phyloP scores from a whole-genome alignment of 2,797 vertebrate species.

The Tapirus indicus region DNA sequence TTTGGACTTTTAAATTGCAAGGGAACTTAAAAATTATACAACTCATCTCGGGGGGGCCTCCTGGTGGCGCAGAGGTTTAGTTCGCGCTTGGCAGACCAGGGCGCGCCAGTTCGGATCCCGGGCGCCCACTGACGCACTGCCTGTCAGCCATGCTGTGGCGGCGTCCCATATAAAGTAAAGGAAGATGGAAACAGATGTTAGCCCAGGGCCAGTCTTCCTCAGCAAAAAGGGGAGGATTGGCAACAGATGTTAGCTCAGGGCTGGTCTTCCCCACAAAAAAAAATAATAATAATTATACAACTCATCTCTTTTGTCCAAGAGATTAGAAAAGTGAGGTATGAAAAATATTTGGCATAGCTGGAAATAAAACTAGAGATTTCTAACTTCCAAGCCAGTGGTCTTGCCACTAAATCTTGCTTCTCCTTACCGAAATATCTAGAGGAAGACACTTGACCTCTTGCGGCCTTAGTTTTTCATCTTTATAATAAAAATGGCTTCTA shows the following conservation, averaged over 20 bases:
- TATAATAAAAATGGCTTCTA: neutral
- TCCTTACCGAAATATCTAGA: neutral
- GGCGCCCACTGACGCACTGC: no score
- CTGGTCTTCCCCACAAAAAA: no score
- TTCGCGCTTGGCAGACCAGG: no score
- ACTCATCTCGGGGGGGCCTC: neutral
- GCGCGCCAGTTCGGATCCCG: no score
- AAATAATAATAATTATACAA: neutral
- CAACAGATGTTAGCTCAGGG: no score
- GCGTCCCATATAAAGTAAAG: no score
- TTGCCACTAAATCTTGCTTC: neutral
- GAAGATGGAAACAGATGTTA: no score
- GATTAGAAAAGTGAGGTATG: neutral
- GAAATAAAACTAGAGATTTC: constrained; percentile 24
- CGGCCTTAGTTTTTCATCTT: constrained; percentile 9
- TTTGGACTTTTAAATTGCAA: constrained; percentile 33
- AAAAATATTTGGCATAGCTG: neutral
- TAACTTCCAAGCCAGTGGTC: neutral
- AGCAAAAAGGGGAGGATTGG: no score
- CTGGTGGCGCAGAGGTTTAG: no score
- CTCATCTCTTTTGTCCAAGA: neutral
- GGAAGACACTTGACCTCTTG: neutral
- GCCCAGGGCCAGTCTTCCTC: no score
- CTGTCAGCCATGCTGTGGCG: no score
- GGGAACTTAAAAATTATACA: neutral